A percentile compares a stretch with the other conserved stretches of the same genome.
Conservation (phyloP, 2,113 vertebrate genomes). For the Dissostichus mawsoni region DNA sequence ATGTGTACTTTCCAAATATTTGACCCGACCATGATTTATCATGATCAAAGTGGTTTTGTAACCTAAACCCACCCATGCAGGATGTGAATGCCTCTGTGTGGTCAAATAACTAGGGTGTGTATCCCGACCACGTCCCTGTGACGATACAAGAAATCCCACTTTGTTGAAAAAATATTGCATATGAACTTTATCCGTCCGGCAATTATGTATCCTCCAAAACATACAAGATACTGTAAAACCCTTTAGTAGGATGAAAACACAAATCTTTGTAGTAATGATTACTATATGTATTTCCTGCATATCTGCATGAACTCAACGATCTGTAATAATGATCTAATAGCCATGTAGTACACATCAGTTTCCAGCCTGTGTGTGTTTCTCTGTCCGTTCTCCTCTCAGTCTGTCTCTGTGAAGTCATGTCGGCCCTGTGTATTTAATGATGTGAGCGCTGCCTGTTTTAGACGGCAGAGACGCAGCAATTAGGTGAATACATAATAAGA, state of each 20-base stretch:
- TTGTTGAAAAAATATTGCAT: background rate
- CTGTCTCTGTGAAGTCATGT: conserved; percentile 50
- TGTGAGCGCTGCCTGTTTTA: conserved; percentile 55
- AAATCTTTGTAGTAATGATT: background rate
- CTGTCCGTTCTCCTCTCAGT: conserved; percentile 24
- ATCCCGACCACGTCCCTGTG: background rate
- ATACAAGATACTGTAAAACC: background rate
- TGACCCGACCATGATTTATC: background rate
- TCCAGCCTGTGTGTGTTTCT: background rate
- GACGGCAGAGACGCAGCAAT: conserved; percentile 72
- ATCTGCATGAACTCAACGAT: background rate
- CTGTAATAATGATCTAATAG: background rate
- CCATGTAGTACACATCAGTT: background rate
- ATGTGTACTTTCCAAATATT: background rate
- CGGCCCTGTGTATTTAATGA: conserved; percentile 61
- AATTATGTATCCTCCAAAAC: background rate
- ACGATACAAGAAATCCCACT: background rate
- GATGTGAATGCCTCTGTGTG: background rate
- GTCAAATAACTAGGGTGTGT: background rate
- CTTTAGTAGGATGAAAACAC: background rate
- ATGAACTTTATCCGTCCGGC: background rate
- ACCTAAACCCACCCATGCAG: background rate
- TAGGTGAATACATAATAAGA: conserved; percentile 81
- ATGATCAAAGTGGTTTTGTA: background rate
- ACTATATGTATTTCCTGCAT: background rate